These are phyloP conservation scores for Sprattus sprattus DNA, from an alignment of 2,113 vertebrate genomes.

Conservation along the genomic window DNA sequence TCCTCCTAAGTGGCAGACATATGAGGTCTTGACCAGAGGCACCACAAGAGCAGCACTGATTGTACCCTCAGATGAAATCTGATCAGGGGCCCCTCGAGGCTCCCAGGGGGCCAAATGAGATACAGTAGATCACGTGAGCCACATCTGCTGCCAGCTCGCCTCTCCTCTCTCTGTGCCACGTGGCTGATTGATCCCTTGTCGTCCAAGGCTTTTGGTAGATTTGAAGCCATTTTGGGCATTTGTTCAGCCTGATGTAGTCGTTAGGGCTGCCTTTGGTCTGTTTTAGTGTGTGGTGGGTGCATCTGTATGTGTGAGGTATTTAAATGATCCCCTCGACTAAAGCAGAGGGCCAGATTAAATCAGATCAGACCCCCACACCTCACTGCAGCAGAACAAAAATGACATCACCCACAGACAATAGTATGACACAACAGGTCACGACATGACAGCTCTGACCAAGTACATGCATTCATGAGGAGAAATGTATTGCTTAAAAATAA, in stretches of 20 bases:
- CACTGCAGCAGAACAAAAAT: neutral
- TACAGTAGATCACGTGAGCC: conserved; percentile 15
- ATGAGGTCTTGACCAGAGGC: neutral
- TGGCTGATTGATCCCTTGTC: neutral
- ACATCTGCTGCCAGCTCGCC: neutral
- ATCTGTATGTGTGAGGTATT: neutral
- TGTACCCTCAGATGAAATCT: neutral
- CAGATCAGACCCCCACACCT: neutral
- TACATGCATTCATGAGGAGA: neutral
- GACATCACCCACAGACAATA: neutral
- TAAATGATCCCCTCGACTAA: neutral
- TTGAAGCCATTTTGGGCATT: neutral
- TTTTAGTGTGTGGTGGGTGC: neutral
- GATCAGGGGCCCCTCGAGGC: neutral
- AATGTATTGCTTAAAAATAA: neutral
- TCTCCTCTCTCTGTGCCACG: neutral
- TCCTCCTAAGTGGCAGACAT: neutral
- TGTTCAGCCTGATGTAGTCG: neutral
- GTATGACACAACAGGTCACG: neutral
- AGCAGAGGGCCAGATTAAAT: neutral
- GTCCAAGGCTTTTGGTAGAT: neutral
- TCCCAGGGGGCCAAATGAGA: neutral
- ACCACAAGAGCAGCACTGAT: neutral
- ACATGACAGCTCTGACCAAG: neutral
- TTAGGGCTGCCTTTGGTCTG: neutral